These are phyloP conservation scores for Mesitornis unicolor DNA, from an alignment of 2,113 vertebrate species.

Conservation along the genomic window DNA sequence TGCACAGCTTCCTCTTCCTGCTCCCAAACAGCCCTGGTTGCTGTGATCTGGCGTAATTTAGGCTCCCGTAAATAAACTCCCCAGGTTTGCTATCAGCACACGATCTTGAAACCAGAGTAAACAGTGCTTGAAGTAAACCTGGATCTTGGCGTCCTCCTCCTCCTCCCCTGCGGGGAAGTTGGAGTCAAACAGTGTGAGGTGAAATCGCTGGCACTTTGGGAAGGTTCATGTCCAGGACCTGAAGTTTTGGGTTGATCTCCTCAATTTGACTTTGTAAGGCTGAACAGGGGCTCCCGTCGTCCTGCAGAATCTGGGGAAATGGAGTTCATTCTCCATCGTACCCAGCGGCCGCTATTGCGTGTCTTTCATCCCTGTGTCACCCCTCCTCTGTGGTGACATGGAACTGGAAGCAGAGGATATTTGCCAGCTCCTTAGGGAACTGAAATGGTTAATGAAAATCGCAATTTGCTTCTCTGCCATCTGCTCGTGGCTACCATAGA, in stretches of 20 bases:
- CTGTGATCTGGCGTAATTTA: background rate
- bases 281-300: rapidly evolving
- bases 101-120: background rate
- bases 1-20: constrained; percentile 26
- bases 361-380: background rate
- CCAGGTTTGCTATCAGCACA: background rate
- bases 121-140: background rate
- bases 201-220: background rate
- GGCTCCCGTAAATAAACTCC: background rate
- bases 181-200: background rate
- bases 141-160: background rate
- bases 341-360: rapidly evolving
- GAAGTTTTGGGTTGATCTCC: background rate
- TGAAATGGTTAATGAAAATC: background rate
- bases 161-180: background rate
- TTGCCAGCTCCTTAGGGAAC: background rate
- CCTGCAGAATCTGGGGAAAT: background rate
- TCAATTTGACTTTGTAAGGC: background rate
- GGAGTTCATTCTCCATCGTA: rapidly evolving
- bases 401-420: background rate
- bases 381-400: background rate
- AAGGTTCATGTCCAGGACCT: background rate
- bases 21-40: background rate
- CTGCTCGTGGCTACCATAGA: background rate
- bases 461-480: background rate